Percentiles rank a stretch among this genome's conserved stretches.
These are phyloP conservation scores for Norana najaformis DNA, from an alignment of 2,888 invertebrate species.

Conservation along the genomic window DNA sequence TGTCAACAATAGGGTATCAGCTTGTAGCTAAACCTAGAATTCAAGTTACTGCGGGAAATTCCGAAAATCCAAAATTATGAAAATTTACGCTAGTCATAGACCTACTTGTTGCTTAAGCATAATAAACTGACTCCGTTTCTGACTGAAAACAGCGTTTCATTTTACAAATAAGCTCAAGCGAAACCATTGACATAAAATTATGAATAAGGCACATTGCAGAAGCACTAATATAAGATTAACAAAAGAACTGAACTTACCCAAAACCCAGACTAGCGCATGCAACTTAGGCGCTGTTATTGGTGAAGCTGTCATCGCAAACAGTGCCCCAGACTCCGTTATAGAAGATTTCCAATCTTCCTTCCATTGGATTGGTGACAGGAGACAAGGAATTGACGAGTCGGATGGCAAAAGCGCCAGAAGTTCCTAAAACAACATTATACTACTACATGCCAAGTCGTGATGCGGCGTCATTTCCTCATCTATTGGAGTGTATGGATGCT, in stretches of 20 bases:
- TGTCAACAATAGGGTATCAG: too few species aligned
- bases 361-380: not conserved
- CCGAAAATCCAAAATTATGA: too few species aligned
- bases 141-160: too few species aligned
- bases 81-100: too few species aligned
- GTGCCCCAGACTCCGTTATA: constrained; percentile 22
- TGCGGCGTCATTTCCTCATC: not conserved
- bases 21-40: too few species aligned
- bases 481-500: too few species aligned
- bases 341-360: constrained; percentile 20
- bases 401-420: not conserved
- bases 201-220: too few species aligned
- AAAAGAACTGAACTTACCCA: not conserved
- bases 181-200: too few species aligned
- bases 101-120: too few species aligned
- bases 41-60: too few species aligned
- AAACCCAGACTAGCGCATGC: not conserved
- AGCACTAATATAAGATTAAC: not conserved
- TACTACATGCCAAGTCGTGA: not conserved
- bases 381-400: not conserved
- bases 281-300: not conserved
- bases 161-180: too few species aligned
- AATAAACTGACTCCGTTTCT: too few species aligned
- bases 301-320: constrained; percentile 26
- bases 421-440: not conserved